These are phyloP conservation scores for Bradypodion ventrale DNA, from an alignment of 2,797 vertebrate genomes.

Conservation along the genomic window DNA sequence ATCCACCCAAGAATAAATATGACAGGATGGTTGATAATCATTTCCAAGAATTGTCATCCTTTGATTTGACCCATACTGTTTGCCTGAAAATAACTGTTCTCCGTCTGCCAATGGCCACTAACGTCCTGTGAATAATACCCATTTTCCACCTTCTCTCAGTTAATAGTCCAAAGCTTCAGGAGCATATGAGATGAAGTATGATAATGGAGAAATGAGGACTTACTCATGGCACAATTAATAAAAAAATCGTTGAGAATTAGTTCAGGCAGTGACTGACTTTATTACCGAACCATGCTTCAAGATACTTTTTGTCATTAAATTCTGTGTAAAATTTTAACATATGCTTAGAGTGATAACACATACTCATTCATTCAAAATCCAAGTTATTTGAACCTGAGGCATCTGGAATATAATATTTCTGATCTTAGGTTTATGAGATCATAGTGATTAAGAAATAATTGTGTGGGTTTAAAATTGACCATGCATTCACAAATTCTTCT, in stretches of 20 bases:
- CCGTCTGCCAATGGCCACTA: constrained; percentile 24
- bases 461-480: background rate
- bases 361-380: background rate
- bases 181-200: background rate
- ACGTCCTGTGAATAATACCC: constrained; percentile 30
- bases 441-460: background rate
- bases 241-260: background rate
- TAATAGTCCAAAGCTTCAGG: constrained; percentile 24
- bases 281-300: background rate
- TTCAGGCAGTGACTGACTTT: constrained; percentile 8
- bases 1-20: background rate
- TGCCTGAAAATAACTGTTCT: constrained; percentile 40
- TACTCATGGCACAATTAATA: constrained; percentile 18
- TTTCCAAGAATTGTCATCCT: constrained; percentile 48
- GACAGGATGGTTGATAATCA: constrained; percentile 39
- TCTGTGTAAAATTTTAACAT: background rate
- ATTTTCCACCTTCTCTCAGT: constrained; percentile 27
- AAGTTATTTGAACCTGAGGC: background rate
- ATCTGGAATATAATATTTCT: background rate
- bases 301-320: constrained; percentile 6
- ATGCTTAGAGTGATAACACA: background rate
- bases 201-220: constrained; percentile 1
- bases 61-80: constrained; percentile 30
- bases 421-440: background rate
- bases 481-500: background rate